Evolutionary conservation across 2,797 vertebrate species (phyloP).

Genomic region (Podarcis siculus): DNA sequence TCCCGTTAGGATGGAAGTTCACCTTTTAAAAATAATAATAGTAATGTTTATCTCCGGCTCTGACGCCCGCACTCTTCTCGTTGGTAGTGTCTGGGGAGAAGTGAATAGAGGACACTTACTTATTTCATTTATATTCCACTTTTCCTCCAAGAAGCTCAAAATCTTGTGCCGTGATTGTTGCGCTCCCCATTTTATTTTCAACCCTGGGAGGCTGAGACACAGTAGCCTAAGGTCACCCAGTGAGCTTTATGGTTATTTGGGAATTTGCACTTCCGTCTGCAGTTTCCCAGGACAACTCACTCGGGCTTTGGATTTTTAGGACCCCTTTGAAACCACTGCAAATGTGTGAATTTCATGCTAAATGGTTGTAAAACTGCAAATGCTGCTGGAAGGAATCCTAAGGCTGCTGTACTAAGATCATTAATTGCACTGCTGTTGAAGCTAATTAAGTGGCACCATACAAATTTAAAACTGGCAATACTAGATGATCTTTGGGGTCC

Average conservation of each 20-base stretch:
- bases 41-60: neutral
- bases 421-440: neutral
- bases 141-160: too few relatives aligned
- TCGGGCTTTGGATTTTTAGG: neutral
- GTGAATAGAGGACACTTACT: neutral
- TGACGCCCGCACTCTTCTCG: neutral
- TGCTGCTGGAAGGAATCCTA: neutral
- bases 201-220: too few relatives aligned
- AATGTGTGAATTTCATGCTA: neutral
- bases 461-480: too few relatives aligned
- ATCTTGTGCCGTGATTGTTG: too few relatives aligned
- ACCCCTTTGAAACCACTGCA: neutral
- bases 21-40: neutral
- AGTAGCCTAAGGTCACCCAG: too few relatives aligned
- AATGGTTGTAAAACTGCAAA: neutral
- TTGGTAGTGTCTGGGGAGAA: neutral
- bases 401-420: neutral
- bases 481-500: neutral
- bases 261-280: too few relatives aligned
- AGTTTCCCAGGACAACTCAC: too few relatives aligned
- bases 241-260: too few relatives aligned
- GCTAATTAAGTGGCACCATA: too few relatives aligned
- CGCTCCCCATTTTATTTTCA: too few relatives aligned
- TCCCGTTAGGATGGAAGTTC: neutral
- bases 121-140: too few relatives aligned